Conservation (phyloP, 2,113 vertebrate genomes). For the Cynocephalus volans region DNA sequence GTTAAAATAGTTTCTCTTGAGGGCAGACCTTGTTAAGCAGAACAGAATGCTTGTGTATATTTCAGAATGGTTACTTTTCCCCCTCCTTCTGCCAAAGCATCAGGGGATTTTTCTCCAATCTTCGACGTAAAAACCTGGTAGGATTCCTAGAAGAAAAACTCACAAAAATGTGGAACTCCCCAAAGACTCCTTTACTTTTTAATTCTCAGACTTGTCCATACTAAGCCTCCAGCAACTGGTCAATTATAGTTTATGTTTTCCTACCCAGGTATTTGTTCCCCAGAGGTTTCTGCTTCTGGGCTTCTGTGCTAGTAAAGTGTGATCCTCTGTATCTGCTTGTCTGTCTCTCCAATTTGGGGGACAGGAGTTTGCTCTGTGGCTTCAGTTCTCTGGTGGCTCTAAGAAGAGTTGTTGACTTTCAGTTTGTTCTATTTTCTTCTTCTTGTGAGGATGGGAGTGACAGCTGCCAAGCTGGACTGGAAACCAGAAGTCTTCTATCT, state of each 20-base stretch:
- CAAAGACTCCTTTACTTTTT: neutral
- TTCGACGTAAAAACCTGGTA: neutral
- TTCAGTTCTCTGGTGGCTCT: neutral
- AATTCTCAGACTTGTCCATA: neutral
- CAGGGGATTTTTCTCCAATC: neutral
- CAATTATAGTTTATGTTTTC: neutral
- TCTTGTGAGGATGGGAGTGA: neutral
- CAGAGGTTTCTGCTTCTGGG: neutral
- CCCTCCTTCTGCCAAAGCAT: neutral
- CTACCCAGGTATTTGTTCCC: neutral
- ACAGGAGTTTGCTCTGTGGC: neutral
- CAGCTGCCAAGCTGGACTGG: neutral
- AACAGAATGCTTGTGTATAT: neutral
- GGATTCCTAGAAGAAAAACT: neutral
- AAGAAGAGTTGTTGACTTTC: neutral
- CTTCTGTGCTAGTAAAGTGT: neutral
- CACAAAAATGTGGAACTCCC: neutral
- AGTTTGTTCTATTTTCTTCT: neutral
- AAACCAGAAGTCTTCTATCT: neutral
- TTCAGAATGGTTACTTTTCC: neutral
- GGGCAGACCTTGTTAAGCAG: neutral
- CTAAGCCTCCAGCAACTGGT: neutral
- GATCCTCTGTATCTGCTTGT: neutral
- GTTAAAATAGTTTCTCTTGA: neutral
- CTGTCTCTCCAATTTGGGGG: neutral